Percentiles rank a stretch among this genome's conserved stretches.
Evolutionary conservation across 2,888 invertebrate species (phyloP).

Genomic region (Melieria picta): DNA sequence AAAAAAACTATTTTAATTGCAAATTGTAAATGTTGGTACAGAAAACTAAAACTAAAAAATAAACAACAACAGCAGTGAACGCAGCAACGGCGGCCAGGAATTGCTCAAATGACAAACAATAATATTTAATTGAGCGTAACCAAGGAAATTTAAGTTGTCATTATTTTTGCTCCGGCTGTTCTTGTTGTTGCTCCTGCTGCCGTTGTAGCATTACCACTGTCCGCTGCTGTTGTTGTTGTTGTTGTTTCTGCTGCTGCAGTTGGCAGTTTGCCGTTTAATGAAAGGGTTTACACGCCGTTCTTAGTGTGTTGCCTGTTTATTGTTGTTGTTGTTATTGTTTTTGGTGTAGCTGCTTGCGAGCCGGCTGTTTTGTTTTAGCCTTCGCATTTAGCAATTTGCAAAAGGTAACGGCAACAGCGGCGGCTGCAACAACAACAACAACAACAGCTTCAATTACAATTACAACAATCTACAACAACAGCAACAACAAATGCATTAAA

Average conservation of each 20-base stretch:
- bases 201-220: background rate
- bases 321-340: slow-evolving; percentile 25
- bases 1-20: too few relatives aligned
- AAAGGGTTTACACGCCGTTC: slow-evolving; percentile 39
- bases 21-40: too few relatives aligned
- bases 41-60: background rate
- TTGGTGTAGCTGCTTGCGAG: slow-evolving; percentile 27
- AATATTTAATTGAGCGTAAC: slow-evolving; percentile 62
- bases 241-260: slow-evolving; percentile 13
- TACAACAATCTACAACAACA: background rate
- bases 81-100: background rate
- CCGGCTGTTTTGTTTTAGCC: slow-evolving; percentile 38
- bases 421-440: slow-evolving; percentile 10
- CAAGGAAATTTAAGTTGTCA: slow-evolving; percentile 33
- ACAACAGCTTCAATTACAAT: background rate
- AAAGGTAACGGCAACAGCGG: slow-evolving; percentile 28
- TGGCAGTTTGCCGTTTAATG: slow-evolving; percentile 37
- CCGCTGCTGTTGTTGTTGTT: background rate
- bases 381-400: slow-evolving; percentile 43
- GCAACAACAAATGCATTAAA: background rate
- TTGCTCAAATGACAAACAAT: slow-evolving; percentile 51
- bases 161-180: slow-evolving; percentile 19
- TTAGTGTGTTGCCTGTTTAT: slow-evolving; percentile 18
- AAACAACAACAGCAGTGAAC: background rate
- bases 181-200: slow-evolving; percentile 18